A percentile compares a stretch with the other conserved stretches of the same genome.
Conservation (phyloP, 2,797 vertebrate genomes). For the Epinephelus awoara region DNA sequence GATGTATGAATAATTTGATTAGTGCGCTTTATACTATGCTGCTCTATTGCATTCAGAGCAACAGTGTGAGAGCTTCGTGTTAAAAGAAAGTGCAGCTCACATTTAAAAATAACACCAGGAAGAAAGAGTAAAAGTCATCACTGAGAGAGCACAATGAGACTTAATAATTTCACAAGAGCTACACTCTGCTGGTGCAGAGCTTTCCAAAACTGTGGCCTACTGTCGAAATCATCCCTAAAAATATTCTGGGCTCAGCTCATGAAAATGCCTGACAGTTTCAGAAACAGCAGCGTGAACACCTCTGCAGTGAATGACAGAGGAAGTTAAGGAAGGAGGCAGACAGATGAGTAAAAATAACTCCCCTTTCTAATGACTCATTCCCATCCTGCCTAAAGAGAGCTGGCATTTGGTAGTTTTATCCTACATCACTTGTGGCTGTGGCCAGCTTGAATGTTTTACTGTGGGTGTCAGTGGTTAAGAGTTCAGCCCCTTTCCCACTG, state of each 20-base stretch:
- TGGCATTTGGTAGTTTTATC: neutral
- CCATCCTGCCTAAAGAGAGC: neutral
- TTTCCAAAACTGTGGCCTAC: conserved; percentile 1
- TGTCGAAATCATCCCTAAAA: conserved; percentile 34
- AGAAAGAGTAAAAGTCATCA: neutral
- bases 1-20: conserved; percentile 75
- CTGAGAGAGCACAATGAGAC: conserved; percentile 2
- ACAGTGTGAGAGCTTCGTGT: conserved; percentile 18
- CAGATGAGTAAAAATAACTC: conserved; percentile 32
- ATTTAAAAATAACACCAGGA: neutral
- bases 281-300: conserved; percentile 17
- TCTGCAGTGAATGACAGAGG: conserved; percentile 15
- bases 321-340: neutral
- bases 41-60: conserved; percentile 31
- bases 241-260: conserved; percentile 31
- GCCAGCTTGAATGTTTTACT: neutral
- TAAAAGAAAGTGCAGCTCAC: conserved; percentile 16
- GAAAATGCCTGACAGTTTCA: conserved; percentile 29
- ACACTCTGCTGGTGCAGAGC: neutral
- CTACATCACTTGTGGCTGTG: neutral
- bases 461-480: neutral
- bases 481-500: neutral
- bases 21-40: conserved; percentile 20
- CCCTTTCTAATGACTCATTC: neutral
- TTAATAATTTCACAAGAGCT: neutral